Percentiles rank a stretch among this genome's conserved stretches.
phyloP scores from a whole-genome alignment of 2,113 vertebrate genomes.

The Megalops atlanticus region DNA sequence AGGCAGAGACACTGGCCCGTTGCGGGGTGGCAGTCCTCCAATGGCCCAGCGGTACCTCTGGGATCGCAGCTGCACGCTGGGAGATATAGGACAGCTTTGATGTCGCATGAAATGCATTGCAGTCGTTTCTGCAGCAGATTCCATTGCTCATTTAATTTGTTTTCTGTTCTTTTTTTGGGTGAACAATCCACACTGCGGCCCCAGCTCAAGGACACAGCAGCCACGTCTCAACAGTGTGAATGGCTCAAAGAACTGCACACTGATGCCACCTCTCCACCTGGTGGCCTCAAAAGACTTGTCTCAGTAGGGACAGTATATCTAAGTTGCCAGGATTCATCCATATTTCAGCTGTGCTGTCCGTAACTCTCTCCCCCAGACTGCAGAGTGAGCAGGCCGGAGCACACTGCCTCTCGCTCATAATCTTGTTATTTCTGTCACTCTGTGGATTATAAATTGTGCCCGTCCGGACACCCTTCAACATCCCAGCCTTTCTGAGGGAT shows the following conservation, averaged over 20 bases:
- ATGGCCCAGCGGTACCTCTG: conserved; percentile 56
- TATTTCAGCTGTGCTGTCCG: neutral
- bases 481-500: neutral
- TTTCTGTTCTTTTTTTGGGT: neutral
- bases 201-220: neutral
- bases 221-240: neutral
- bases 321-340: neutral
- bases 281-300: neutral
- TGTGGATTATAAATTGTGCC: neutral
- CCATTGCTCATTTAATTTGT: too few relatives aligned
- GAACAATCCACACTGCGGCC: neutral
- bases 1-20: conserved; percentile 83
- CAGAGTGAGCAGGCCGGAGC: neutral
- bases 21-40: conserved; percentile 68
- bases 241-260: neutral
- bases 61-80: conserved; percentile 80
- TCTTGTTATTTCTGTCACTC: conserved; percentile 2
- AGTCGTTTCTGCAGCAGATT: neutral
- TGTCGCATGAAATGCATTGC: neutral
- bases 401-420: neutral
- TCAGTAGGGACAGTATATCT: neutral
- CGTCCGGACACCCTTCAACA: neutral
- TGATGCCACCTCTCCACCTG: neutral
- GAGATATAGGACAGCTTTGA: conserved; percentile 16
- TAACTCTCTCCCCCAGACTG: neutral